Evolutionary conservation across 2,888 invertebrate species (phyloP).

Genomic region (Ditylenchus weischeri): DNA sequence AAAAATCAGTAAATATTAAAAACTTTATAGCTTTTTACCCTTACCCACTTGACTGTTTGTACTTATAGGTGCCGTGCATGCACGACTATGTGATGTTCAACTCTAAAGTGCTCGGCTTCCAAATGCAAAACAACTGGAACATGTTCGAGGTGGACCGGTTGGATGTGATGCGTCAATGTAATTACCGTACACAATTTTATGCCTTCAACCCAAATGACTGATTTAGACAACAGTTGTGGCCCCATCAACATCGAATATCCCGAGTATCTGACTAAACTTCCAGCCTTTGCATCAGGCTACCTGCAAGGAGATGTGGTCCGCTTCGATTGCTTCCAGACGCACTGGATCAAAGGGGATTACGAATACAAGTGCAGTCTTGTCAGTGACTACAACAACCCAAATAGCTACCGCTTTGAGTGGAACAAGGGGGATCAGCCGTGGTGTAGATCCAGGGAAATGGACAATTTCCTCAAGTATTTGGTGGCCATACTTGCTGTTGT

Average conservation of each 20-base stretch:
- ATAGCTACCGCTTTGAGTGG: constrained; percentile 54
- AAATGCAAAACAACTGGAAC: constrained; percentile 50
- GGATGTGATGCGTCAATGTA: constrained; percentile 47
- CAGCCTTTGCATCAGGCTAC: constrained; percentile 53
- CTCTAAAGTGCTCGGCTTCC: constrained; percentile 49
- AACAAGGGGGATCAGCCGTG: constrained; percentile 54
- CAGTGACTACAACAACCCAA: constrained; percentile 47
- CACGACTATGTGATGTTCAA: constrained; percentile 51
- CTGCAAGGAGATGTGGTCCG: constrained; percentile 55
- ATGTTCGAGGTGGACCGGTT: constrained; percentile 38
- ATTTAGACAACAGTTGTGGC: constrained; percentile 57
- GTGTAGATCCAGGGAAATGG: constrained; percentile 55
- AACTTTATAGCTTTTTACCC: too few relatives aligned
- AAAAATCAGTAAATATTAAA: too few relatives aligned
- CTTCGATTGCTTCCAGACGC: constrained; percentile 56
- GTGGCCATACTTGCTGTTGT: constrained; percentile 41
- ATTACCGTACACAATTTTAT: not conserved
- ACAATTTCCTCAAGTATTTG: constrained; percentile 54
- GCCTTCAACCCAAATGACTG: not conserved
- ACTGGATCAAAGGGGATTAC: constrained; percentile 56
- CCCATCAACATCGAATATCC: constrained; percentile 59
- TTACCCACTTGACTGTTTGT: not conserved
- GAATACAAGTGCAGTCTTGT: constrained; percentile 56
- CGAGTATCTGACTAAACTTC: constrained; percentile 56
- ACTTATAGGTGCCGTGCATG: constrained; percentile 31